Percentiles rank a stretch among this genome's conserved stretches.
Conservation (phyloP, 2,888 invertebrate species). For the Galerucella calmariensis region DNA sequence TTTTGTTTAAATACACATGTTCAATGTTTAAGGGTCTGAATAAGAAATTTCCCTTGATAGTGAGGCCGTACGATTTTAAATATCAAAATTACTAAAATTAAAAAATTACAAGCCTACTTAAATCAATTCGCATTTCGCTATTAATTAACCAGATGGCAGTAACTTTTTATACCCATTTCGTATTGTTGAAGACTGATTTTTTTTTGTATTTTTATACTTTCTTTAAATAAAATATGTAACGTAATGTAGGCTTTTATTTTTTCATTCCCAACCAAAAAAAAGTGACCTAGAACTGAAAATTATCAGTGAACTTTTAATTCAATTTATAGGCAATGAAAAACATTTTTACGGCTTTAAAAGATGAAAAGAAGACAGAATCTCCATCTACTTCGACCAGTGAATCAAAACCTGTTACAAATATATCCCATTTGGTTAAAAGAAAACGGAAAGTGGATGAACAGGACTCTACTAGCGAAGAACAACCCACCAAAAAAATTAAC, state of each 20-base stretch:
- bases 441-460: slow-evolving; percentile 78
- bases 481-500: slow-evolving; percentile 69
- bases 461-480: slow-evolving; percentile 48
- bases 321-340: slow-evolving; percentile 49
- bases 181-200: background rate
- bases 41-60: no score
- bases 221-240: background rate
- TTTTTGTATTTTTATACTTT: slow-evolving; percentile 8
- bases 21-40: no score
- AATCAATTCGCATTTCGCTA: no score
- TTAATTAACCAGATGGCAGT: no score
- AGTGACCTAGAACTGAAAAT: no score
- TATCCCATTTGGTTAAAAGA: slow-evolving; percentile 83
- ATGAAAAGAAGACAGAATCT: slow-evolving; percentile 15
- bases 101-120: no score
- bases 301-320: slow-evolving; percentile 10
- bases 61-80: no score
- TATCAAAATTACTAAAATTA: no score
- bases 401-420: slow-evolving; percentile 76
- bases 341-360: slow-evolving; percentile 41
- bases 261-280: background rate
- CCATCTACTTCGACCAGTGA: slow-evolving; percentile 37
- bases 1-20: no score
- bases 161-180: no score
- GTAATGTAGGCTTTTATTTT: background rate